These are phyloP conservation scores for Podarcis cretensis DNA, from an alignment of 2,113 vertebrate genomes.

Conservation along the genomic window DNA sequence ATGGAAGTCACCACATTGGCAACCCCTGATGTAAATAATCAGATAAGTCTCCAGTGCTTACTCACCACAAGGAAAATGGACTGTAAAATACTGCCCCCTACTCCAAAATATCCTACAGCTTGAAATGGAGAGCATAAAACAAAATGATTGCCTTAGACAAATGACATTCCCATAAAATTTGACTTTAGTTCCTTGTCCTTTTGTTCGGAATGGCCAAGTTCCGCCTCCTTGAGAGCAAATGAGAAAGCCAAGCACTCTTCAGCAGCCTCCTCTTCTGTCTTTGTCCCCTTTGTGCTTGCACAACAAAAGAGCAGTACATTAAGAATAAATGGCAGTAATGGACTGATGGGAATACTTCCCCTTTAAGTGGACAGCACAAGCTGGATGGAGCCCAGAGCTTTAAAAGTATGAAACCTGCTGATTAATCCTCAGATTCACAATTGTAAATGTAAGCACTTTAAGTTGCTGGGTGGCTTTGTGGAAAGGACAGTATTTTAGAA, in stretches of 20 bases:
- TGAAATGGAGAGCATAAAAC: background rate
- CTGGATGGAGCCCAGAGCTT: constrained; percentile 62
- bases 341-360: constrained; percentile 68
- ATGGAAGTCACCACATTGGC: no score
- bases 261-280: background rate
- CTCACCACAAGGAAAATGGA: no score
- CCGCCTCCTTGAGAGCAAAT: background rate
- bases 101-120: background rate
- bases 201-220: background rate
- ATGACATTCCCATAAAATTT: background rate
- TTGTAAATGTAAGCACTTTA: constrained; percentile 7
- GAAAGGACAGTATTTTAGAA: constrained; percentile 15
- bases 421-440: constrained; percentile 53
- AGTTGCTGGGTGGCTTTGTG: constrained; percentile 17
- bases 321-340: constrained; percentile 67
- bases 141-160: background rate
- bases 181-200: background rate
- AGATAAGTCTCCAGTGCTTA: background rate
- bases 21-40: background rate
- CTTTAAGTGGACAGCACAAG: constrained; percentile 45
- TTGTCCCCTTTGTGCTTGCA: constrained; percentile 64
- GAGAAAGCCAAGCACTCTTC: constrained; percentile 39
- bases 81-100: background rate
- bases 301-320: constrained; percentile 62
- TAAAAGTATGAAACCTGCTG: constrained; percentile 55